Evolutionary conservation across 1,140 invertebrate genomes (phyloP), one percentile per base, ranked within the genome.

Genomic region (Pollicipes pollicipes): DNA sequence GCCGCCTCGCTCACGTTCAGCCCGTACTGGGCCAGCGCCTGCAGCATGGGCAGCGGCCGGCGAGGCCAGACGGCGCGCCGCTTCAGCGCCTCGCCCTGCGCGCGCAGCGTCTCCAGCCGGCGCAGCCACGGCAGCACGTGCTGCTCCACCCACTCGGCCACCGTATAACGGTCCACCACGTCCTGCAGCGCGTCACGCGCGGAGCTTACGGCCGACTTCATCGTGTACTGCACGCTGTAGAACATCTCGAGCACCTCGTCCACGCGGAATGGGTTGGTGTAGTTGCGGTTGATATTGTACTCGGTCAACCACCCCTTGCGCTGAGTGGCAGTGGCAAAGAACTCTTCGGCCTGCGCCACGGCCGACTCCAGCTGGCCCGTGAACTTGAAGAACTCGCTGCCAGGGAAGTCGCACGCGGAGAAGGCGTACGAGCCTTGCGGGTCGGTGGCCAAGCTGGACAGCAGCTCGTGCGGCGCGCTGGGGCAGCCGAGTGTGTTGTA

Each of bases 211-310:
- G 91, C 80, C 3, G 75, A 71, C 27, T 75, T 76, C 0, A 81
- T 73, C 8, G 73, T 71, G 67, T 79, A 78, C n/a, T 76, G 75
- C 13, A 78, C 72, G 45, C 83, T 82, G 24, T 87, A 83, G 68
- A 89, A 82, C 69, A 89, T 87, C 16, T 77, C 76, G 28, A 87
- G 83, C 29, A 86, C 81, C 76, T 87, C 88, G 71, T 88, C 87
- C 0, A 92, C 83, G 17, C 89, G 81, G 73, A 87, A 82, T 0
- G 89, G 87, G 73, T 85, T 87, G 6, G 88, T 87, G 73, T 88
- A 91, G 73, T 87, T 88, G 74, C 88, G 84, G n/a, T 87, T 83
- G 0, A 90, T 80, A 77, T 91, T 91, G 76, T 91, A 92, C 8
- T 86, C 83, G 13, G 88, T 90, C 75, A 91, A 79, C 90, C 90